Conservation (phyloP, 2,113 vertebrate species). For the Piprites chloris region DNA sequence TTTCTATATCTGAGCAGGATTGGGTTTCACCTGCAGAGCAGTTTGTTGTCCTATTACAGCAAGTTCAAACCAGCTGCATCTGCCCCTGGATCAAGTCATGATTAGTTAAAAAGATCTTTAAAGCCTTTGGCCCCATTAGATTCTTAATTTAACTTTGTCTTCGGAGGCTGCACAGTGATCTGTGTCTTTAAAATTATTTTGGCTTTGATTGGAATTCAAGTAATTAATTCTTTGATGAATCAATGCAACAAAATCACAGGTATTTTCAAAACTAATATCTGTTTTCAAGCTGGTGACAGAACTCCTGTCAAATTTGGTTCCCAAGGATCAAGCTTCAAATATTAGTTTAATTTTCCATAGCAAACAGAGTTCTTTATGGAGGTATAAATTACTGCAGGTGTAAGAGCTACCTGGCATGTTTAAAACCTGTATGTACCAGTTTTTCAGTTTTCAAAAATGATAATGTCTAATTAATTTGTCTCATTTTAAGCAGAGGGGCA, state of each 20-base stretch:
- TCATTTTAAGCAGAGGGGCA: not conserved
- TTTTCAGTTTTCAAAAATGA: not conserved
- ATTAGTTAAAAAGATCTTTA: not conserved
- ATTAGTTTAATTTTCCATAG: not conserved
- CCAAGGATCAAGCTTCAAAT: not conserved
- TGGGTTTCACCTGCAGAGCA: not conserved
- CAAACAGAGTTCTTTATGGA: not conserved
- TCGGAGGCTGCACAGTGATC: not conserved
- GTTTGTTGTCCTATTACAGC: not conserved
- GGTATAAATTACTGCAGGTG: not conserved
- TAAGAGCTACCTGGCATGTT: not conserved
- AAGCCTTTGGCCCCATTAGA: rapidly evolving
- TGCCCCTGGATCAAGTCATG: not conserved
- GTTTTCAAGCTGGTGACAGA: not conserved
- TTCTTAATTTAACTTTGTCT: not conserved
- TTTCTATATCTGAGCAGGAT: not conserved
- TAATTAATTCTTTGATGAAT: not conserved
- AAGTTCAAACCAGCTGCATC: not conserved
- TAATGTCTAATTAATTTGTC: not conserved
- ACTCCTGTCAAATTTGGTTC: not conserved
- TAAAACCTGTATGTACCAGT: not conserved
- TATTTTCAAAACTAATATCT: not conserved
- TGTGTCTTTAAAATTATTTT: not conserved
- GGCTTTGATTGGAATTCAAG: not conserved
- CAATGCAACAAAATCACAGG: not conserved